Base-by-base conservation (phyloP, 2,888 invertebrate species). In the Mythimna ferrago region DNA sequence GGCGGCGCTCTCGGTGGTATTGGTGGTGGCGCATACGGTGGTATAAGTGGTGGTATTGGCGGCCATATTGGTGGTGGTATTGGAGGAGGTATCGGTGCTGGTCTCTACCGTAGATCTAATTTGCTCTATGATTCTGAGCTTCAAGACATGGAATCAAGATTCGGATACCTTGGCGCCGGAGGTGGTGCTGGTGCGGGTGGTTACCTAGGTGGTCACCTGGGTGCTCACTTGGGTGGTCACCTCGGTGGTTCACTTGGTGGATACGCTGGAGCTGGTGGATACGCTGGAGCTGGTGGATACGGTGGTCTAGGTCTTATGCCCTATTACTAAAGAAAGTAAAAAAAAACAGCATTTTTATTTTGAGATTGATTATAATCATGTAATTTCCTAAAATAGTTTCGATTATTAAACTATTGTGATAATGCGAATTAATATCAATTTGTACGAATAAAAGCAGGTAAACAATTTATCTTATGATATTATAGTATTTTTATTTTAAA, bases 211-310 rank as follows among this genome's bases (percentile, higher is more conserved):
- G 74, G 73, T n/a, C 56, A 62, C n/a, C 7, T 53, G 2, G 64
- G 56, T 14, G 56, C 66, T 44, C 48, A 63, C 10, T 0, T 68
- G 6, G 63, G 71, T 10, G 74, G 73, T n/a, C 60, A 64, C 19
- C 44, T 77, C 3, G 71, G 66, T 32, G 73, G 60, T 7, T 38
- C 62, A 11, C n/a, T 73, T 6, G 71, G 65, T 0, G 74, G 66
- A 19, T 38, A 61, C 35, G n/a, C 71, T 1, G 73, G 66, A 11
- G 76, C 56, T 11, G 57, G 16, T 44, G 14, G 5, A 14, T n/a
- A 38, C n/a, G 53, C 71, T 1, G 73, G 66, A 11, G 76, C 56
- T 11, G 57, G 16, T 44, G 14, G 5, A 14, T n/a, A 38, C n/a
- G 53, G n/a, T 32, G n/a, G 19, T 19, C 7, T 19, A 9, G 51